A percentile compares a stretch with the other conserved stretches of the same genome.
phyloP scores from a whole-genome alignment of 2,888 invertebrate species.

The Harpalus rufipes region DNA sequence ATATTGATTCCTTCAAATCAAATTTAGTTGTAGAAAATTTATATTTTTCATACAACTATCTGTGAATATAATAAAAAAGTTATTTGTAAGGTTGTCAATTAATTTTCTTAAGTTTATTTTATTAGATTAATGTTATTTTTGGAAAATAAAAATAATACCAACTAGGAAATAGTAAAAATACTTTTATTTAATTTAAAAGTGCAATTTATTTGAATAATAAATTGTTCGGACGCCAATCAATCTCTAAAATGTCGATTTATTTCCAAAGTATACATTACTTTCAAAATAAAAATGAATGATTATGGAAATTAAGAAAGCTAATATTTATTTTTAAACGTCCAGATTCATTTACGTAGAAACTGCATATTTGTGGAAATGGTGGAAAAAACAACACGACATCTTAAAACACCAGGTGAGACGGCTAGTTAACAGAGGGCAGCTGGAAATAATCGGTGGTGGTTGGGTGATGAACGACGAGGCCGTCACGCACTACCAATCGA shows the following conservation, averaged over 20 bases:
- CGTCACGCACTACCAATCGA: constrained; percentile 84
- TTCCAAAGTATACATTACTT: not conserved
- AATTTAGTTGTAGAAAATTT: too few species aligned
- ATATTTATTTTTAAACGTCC: not conserved
- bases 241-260: not conserved
- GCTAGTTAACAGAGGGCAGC: constrained; percentile 85
- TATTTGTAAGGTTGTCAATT: too few species aligned
- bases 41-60: too few species aligned
- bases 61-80: too few species aligned
- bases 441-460: constrained; percentile 88
- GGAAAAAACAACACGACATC: constrained; percentile 83
- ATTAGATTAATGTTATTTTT: too few species aligned
- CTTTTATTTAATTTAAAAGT: not conserved
- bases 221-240: not conserved
- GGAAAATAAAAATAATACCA: too few species aligned
- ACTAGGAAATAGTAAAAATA: not conserved
- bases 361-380: constrained; percentile 93
- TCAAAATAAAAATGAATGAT: constrained; percentile 18
- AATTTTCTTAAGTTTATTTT: too few species aligned
- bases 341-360: constrained; percentile 95
- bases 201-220: constrained; percentile 2
- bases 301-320: not conserved
- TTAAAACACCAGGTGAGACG: constrained; percentile 81
- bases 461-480: constrained; percentile 94
- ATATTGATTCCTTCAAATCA: too few species aligned